Conservation (phyloP, 2,113 vertebrate species). For the Dromaius novaehollandiae region DNA sequence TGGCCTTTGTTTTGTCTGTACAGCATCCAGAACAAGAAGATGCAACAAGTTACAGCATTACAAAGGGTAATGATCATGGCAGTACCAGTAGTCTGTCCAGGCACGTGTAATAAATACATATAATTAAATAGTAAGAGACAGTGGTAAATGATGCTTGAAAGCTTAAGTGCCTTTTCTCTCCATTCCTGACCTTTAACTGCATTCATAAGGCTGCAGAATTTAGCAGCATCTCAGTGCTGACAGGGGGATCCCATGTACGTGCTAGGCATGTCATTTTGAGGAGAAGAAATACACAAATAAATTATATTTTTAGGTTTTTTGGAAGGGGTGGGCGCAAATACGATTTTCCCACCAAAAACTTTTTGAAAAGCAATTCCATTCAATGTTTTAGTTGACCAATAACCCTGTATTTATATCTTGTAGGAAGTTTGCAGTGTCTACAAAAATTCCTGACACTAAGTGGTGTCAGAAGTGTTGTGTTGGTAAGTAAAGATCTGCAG, state of each 20-base stretch:
- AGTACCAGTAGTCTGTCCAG: not conserved
- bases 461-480: conserved; percentile 99
- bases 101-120: not conserved
- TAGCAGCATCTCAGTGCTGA: not conserved
- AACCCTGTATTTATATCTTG: conserved; percentile 58
- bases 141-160: not conserved
- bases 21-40: not conserved
- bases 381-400: not conserved
- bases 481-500: conserved; percentile 81
- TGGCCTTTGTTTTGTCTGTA: not conserved
- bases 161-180: not conserved
- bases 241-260: not conserved
- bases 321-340: not conserved
- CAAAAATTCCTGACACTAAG: conserved; percentile 98
- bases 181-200: not conserved
- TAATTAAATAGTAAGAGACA: not conserved
- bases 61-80: not conserved
- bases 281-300: not conserved
- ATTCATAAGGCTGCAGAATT: not conserved
- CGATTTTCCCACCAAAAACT: not conserved
- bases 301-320: not conserved
- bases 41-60: not conserved
- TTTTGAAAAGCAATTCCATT: not conserved
- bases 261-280: not conserved
- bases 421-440: conserved; percentile 97